phyloP scores from a whole-genome alignment of 2,113 vertebrate species.

The Calyptomena viridis region DNA sequence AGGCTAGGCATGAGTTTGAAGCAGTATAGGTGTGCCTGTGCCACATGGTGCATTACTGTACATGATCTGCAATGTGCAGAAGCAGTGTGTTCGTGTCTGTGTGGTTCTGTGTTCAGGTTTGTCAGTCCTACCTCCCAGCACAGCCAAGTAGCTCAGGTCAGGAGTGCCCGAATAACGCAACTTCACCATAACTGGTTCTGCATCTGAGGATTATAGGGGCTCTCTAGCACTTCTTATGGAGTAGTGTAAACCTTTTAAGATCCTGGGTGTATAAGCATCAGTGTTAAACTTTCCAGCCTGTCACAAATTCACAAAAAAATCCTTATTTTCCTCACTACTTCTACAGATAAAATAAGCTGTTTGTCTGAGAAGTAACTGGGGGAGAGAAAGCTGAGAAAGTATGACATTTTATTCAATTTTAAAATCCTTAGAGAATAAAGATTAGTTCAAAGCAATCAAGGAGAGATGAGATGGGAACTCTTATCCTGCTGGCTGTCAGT shows the following conservation, averaged over 20 bases:
- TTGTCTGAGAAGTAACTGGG: background rate
- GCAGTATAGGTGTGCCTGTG: background rate
- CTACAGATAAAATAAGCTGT: background rate
- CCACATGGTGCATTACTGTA: accelerated
- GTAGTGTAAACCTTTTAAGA: background rate
- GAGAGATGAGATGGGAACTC: background rate
- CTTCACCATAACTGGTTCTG: accelerated
- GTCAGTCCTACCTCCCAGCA: background rate
- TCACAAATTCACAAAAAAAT: background rate
- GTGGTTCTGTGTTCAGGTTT: background rate
- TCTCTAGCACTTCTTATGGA: background rate
- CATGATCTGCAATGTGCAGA: background rate
- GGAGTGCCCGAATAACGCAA: background rate
- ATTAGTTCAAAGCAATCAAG: background rate
- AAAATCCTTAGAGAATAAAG: background rate
- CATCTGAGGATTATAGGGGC: background rate
- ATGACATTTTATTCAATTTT: background rate
- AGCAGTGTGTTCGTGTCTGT: accelerated
- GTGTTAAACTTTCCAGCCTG: background rate
- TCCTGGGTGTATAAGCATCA: background rate
- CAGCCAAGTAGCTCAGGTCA: background rate
- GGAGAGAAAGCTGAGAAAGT: background rate
- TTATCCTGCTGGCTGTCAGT: background rate
- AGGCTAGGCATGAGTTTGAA: background rate
- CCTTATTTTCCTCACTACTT: background rate